Evolutionary conservation across 2,888 invertebrate genomes (phyloP).

Genomic region (Eupithecia subumbrata): DNA sequence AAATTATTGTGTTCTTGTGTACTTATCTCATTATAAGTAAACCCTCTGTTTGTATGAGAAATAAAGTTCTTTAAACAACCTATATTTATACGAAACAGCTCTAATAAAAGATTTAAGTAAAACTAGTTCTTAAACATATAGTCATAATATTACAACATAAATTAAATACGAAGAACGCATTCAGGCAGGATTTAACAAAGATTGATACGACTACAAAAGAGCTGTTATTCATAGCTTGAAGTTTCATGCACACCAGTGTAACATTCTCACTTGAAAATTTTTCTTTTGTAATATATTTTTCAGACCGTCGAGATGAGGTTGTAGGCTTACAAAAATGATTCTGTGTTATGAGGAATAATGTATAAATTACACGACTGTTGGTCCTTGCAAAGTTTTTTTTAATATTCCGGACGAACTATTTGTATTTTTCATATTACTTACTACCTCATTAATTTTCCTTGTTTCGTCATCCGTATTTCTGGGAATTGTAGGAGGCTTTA

Average conservation of each 20-base stretch:
- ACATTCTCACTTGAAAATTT: conserved; percentile 18
- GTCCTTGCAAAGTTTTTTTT: background rate
- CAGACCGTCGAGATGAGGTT: conserved; percentile 18
- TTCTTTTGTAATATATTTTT: conserved; percentile 15
- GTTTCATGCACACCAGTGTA: conserved; percentile 17
- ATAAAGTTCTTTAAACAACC: too few species aligned
- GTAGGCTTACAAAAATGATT: conserved; percentile 13
- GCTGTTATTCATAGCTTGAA: conserved; percentile 30
- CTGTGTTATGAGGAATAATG: conserved; percentile 12
- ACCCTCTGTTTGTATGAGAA: too few species aligned
- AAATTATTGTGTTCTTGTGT: too few species aligned
- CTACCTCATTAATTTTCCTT: background rate
- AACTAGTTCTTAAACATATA: too few species aligned
- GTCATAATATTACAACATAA: too few species aligned
- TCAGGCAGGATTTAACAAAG: conserved; percentile 35
- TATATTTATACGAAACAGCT: too few species aligned
- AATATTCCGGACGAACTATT: background rate
- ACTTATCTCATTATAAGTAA: too few species aligned
- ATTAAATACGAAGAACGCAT: background rate
- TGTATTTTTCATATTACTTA: background rate
- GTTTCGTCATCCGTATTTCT: background rate
- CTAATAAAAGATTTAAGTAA: too few species aligned
- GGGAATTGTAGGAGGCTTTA: background rate
- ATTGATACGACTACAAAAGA: conserved; percentile 38
- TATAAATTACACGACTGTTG: conserved; percentile 8